These are phyloP conservation scores for Volucella inanis DNA, from an alignment of 2,888 invertebrate genomes.

Conservation along the genomic window DNA sequence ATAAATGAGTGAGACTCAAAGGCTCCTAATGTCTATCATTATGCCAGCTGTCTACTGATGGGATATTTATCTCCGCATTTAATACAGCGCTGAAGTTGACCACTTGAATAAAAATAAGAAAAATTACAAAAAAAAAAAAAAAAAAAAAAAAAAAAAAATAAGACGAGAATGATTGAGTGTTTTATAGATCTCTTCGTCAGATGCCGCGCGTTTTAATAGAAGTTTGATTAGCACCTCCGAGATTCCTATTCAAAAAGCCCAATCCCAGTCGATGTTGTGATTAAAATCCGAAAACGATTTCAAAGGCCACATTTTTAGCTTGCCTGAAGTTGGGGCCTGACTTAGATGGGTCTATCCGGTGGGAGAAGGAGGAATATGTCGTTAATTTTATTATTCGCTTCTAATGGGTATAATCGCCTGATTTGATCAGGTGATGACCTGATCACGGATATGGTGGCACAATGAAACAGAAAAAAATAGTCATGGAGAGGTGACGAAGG, in stretches of 20 bases:
- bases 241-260: constrained; percentile 13
- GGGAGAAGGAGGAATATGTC: neutral
- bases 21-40: constrained; percentile 52
- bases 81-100: neutral
- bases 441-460: too few species aligned
- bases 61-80: constrained; percentile 30
- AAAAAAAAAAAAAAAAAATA: neutral
- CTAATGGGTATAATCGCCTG: neutral
- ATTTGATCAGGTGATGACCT: too few species aligned
- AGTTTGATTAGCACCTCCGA: constrained; percentile 52
- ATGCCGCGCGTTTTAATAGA: neutral
- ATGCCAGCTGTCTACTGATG: constrained; percentile 37
- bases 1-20: constrained; percentile 32
- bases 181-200: constrained; percentile 21
- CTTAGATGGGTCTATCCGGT: neutral
- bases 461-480: too few species aligned
- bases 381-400: neutral
- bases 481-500: too few species aligned
- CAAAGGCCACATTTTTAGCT: neutral
- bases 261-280: constrained; percentile 3
- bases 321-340: too few species aligned
- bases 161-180: constrained; percentile 26
- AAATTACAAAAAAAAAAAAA: constrained; percentile 1
- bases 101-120: neutral
- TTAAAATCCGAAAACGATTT: constrained; percentile 8